Evolutionary conservation across 2,888 invertebrate genomes (phyloP), one percentile per base, ranked within the genome.

Genomic region (Drosophila differens): DNA sequence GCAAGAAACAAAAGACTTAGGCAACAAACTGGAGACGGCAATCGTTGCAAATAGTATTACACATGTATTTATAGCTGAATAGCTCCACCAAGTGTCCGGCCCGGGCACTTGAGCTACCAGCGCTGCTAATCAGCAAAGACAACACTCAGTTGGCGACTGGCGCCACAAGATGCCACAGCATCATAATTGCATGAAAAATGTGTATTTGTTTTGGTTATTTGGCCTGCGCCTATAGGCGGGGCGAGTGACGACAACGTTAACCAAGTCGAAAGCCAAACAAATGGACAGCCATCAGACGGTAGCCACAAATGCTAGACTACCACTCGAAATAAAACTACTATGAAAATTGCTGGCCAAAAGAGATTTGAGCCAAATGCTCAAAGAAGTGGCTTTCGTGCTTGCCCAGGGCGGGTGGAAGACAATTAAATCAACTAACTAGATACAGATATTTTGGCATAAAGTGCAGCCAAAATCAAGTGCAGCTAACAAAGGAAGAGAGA

Each of bases 231-330:
- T 10, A 32, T 58, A 39, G 66, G 68, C 62, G 64, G 57, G 65
- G 68, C 64, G 28, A 39, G n/a, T 39, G 57, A 57, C 62, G 68
- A 70, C 72, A 49, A 80, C 64, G 85, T 72, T 88, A 86, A 90
- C 85, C 88, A 90, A 86, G 81, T 79, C 79, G 76, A 90, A 90
- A 88, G 79, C 75, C 90, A 89, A 91, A 86, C 86, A 88, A 88
- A 82, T 83, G 81, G 83, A 83, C 88, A 91, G 84, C 83, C 91
- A 85, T 86, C 86, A 91, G 85, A 91, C 90, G 79, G 84, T 88
- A 87, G 89, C 90, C 86, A 79, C 73, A 69, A 81, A 53, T 77
- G 74, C 41, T 68, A 32, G 67, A 66, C 62, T 62, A 69, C 78
- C 76, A 77, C 76, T 89, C 75, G 74, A 74, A 72, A 68, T 70